Evolutionary conservation across 2,113 vertebrate species (phyloP).

Genomic region (Aix galericulata): DNA sequence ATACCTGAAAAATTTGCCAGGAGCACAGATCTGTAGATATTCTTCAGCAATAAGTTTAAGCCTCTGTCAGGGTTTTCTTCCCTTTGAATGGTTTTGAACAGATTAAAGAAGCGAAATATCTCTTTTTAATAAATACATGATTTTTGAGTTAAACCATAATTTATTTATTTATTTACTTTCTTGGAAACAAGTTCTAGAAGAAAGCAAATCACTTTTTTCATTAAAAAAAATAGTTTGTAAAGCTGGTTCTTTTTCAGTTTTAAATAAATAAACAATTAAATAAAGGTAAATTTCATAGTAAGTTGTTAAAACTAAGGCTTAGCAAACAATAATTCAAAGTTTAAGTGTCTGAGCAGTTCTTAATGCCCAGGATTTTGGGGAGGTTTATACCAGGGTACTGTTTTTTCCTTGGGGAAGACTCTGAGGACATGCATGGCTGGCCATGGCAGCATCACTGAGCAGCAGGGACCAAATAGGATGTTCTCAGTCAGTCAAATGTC

Average conservation of each 20-base stretch:
- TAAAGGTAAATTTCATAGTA: neutral
- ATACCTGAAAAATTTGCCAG: neutral
- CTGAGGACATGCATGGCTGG: fast-evolving
- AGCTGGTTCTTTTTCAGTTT: neutral
- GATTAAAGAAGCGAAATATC: neutral
- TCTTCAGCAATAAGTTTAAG: neutral
- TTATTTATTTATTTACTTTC: neutral
- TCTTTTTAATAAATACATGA: neutral
- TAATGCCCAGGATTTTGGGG: neutral
- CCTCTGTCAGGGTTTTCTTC: neutral
- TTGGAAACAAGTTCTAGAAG: neutral
- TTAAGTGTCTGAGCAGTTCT: neutral
- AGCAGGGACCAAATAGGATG: fast-evolving
- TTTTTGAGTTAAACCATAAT: neutral
- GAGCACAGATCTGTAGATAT: neutral
- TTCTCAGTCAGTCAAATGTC: neutral
- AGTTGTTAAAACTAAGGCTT: neutral
- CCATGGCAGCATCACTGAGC: neutral
- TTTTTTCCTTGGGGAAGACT: neutral
- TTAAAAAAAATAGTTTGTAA: neutral
- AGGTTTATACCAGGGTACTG: neutral
- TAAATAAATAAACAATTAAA: too few relatives aligned
- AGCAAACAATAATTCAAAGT: neutral
- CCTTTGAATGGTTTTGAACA: neutral
- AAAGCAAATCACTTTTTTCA: neutral